A percentile compares a stretch with the other conserved stretches of the same genome.
Evolutionary conservation across 2,113 vertebrate genomes (phyloP).

Genomic region (Saguinus imperator): DNA sequence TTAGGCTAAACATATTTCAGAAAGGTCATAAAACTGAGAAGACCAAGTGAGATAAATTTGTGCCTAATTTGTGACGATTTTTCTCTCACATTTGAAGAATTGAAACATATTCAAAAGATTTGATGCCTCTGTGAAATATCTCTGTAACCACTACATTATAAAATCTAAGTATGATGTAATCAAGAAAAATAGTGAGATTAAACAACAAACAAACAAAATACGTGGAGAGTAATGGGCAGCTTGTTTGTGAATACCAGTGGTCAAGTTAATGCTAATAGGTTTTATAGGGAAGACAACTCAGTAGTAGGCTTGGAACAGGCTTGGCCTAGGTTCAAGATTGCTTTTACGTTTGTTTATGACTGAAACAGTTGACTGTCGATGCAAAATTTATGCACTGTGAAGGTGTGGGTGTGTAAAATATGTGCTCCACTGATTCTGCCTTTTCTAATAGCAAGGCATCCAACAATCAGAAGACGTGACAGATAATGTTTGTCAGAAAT

Average conservation of each 20-base stretch:
- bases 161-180: not conserved
- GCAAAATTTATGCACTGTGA: not conserved
- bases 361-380: not conserved
- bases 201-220: not conserved
- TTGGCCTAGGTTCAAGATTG: not conserved
- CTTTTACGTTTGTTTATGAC: not conserved
- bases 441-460: not conserved
- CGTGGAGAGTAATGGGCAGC: not conserved
- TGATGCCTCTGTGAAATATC: not conserved
- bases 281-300: not conserved
- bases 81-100: not conserved
- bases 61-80: not conserved
- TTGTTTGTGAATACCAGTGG: not conserved
- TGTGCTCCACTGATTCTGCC: not conserved
- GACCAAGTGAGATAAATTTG: not conserved
- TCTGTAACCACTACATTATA: not conserved
- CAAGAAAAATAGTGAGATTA: not conserved
- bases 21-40: not conserved
- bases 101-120: not conserved
- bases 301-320: not conserved
- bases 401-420: not conserved
- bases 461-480: not conserved
- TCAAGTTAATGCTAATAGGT: not conserved
- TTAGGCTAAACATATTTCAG: not conserved
- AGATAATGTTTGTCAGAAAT: not conserved